Base-by-base conservation (phyloP, 1,140 invertebrate species). In the Neuroterus valhalla region DNA sequence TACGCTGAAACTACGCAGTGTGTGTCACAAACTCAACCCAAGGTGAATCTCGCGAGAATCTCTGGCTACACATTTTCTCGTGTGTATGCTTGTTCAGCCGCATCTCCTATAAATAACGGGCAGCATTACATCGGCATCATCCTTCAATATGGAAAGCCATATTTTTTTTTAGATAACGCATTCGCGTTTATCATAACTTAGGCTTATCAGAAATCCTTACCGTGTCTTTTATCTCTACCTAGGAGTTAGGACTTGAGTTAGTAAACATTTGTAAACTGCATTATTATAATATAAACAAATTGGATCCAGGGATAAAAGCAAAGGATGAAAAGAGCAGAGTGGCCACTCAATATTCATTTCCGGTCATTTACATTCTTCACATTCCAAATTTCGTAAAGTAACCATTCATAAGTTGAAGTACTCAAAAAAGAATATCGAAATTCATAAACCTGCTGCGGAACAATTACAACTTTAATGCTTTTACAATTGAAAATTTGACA, bases 41-140 rank as follows among this genome's bases (percentile, higher is more conserved):
- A 84, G 86, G 82, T 75, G 86, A 87, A 88, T 88, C 82, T 86
- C 86, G 85, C 84, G 84, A 87, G 83, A 83, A 87, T 87, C 82
- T 85, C 80, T 79, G 85, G 84, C 80, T 76, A 88, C 86, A 84
- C 83, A 86, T 86, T 86, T 81, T 88, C 86, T 84, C 84, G 82
- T 85, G 85, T 81, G 85, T 83, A 83, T 86, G 82, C 85, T 78
- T 82, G 79, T 78, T 91, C 89, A 91, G 89, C 90, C 89, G 88
- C 87, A 89, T 89, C 89, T 89, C 90, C 90, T 91, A 91, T 88
- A 91, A 91, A 91, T 90, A 91, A 90, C 83, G 86, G 88, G 85
- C 85, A 91, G 81, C 83, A 90, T 91, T 90, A 91, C 86, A 90
- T 89, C 86, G 85, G 83, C 80, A 84, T 85, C 81, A 74, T 83